These are phyloP conservation scores for Caenorhabditis zanzibari DNA, from an alignment of 2,888 invertebrate species.

Conservation along the genomic window DNA sequence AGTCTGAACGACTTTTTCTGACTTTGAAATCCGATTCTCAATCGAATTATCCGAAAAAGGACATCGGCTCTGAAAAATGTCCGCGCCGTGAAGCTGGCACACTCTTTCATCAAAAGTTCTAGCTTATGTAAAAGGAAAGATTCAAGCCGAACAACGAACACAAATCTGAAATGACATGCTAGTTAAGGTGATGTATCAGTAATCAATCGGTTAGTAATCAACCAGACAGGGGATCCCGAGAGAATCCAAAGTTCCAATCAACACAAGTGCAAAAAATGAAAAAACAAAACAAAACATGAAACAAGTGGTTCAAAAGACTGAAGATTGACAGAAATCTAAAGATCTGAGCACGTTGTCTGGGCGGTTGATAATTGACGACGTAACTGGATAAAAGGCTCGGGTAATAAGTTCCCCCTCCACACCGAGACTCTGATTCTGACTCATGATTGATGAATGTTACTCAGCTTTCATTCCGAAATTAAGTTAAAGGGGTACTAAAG, in stretches of 20 bases:
- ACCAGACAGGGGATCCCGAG: not conserved
- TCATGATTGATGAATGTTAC: slow-evolving; percentile 27
- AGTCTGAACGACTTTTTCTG: not conserved
- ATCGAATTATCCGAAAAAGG: slow-evolving; percentile 15
- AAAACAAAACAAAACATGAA: not conserved
- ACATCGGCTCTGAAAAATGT: not conserved
- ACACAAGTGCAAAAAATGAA: not conserved
- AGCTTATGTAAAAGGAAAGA: not conserved
- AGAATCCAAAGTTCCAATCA: not conserved
- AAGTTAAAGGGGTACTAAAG: too few relatives aligned
- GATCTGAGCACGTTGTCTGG: slow-evolving; percentile 28
- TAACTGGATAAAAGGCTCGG: slow-evolving; percentile 17
- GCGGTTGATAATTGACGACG: slow-evolving; percentile 24
- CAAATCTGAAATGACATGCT: not conserved
- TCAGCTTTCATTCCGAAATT: not conserved
- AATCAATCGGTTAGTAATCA: not conserved
- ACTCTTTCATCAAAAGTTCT: too few relatives aligned
- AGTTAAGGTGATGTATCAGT: slow-evolving; percentile 2
- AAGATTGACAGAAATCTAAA: not conserved
- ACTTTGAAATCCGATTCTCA: not conserved
- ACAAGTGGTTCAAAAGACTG: not conserved
- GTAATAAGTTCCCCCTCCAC: slow-evolving; percentile 14
- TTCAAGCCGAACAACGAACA: not conserved
- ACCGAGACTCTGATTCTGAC: not conserved
- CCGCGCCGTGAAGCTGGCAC: not conserved